Evolutionary conservation across 2,797 vertebrate species (phyloP).

Genomic region (Propithecus deckenii): DNA sequence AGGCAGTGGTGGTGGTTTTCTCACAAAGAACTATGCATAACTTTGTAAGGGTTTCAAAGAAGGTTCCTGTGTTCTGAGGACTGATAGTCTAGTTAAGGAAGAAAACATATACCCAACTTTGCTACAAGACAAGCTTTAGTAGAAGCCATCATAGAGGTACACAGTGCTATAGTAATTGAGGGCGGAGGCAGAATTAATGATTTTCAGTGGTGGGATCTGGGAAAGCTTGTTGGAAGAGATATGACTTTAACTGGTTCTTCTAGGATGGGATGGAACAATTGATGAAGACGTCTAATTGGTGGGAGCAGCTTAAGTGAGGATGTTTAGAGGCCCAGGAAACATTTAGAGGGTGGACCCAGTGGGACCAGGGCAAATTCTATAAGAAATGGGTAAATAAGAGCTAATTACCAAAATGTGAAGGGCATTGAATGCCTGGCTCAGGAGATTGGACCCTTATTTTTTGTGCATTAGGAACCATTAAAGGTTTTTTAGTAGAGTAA

Average conservation of each 20-base stretch:
- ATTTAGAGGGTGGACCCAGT: neutral
- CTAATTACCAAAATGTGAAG: neutral
- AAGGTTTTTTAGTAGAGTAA: neutral
- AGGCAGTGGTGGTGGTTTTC: neutral
- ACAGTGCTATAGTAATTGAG: neutral
- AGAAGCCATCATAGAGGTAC: neutral
- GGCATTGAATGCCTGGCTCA: neutral
- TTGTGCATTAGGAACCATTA: neutral
- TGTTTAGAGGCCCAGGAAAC: neutral
- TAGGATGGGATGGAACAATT: neutral
- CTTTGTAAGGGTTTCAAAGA: neutral
- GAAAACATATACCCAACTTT: neutral
- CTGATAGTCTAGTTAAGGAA: neutral
- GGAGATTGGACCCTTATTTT: neutral
- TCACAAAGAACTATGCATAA: neutral
- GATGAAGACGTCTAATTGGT: neutral
- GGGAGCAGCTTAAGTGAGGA: neutral
- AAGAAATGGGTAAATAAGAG: neutral
- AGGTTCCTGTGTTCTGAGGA: constrained; percentile 74
- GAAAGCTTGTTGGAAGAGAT: neutral
- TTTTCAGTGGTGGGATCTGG: neutral
- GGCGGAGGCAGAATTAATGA: neutral
- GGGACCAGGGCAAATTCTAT: neutral
- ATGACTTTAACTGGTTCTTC: neutral
- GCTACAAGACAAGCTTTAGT: neutral